Evolutionary conservation across 2,888 invertebrate species (phyloP).

Genomic region (Chaitophorus viminalis): DNA sequence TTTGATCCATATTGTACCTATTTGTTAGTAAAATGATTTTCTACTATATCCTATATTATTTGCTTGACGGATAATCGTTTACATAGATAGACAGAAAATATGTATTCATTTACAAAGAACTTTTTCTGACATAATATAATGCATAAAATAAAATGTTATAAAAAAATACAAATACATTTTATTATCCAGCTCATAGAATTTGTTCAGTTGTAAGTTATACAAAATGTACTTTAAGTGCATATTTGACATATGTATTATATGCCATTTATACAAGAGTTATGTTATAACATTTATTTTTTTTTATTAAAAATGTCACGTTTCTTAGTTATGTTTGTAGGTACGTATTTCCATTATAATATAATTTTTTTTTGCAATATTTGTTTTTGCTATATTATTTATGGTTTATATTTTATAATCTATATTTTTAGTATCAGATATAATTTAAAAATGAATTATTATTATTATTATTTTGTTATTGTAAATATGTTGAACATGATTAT

Average conservation of each 20-base stretch:
- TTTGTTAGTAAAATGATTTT: too few species aligned
- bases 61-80: too few species aligned
- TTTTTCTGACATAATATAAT: too few species aligned
- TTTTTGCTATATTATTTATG: constrained; percentile 4
- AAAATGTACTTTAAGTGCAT: neutral
- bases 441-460: constrained; percentile 25
- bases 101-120: too few species aligned
- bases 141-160: neutral
- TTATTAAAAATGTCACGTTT: constrained; percentile 5
- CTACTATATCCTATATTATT: too few species aligned
- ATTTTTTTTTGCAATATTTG: neutral
- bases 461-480: too few species aligned
- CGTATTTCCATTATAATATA: neutral
- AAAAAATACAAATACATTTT: constrained; percentile 4
- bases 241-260: neutral
- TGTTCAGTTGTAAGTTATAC: neutral
- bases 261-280: neutral
- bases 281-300: neutral
- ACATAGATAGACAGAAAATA: too few species aligned
- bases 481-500: neutral
- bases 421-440: neutral
- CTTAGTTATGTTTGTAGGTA: neutral
- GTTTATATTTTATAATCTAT: neutral
- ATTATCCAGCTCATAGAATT: neutral
- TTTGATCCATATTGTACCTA: too few species aligned